These are phyloP conservation scores for Heliconius melpomene DNA, from an alignment of 1,140 invertebrate genomes.

Conservation along the genomic window DNA sequence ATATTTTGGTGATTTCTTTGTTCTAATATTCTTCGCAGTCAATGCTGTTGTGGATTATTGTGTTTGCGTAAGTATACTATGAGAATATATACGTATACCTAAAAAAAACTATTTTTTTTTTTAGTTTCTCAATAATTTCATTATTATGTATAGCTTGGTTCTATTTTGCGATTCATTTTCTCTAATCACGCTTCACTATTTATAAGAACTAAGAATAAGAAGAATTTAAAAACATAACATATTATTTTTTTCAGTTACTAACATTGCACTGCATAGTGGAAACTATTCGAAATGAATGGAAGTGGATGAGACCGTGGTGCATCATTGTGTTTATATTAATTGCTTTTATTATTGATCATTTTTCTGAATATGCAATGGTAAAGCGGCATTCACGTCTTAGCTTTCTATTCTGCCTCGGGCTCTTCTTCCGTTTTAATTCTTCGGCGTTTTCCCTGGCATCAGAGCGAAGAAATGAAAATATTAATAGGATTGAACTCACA, in stretches of 20 bases:
- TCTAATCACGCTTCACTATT: neutral
- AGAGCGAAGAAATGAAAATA: too few species aligned
- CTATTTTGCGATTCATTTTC: neutral
- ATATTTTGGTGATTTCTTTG: conserved; percentile 31
- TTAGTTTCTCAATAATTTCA: too few species aligned
- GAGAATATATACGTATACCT: too few species aligned
- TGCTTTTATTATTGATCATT: neutral
- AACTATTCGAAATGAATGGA: conserved; percentile 42
- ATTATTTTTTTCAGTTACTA: conserved; percentile 39
- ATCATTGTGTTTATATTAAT: neutral
- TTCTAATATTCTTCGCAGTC: conserved; percentile 35
- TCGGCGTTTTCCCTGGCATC: too few species aligned
- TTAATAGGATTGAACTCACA: too few species aligned
- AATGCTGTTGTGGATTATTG: conserved; percentile 36
- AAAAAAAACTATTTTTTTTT: too few species aligned
- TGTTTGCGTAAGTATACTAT: conserved; percentile 33
- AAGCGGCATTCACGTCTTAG: neutral
- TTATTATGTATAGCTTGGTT: too few species aligned
- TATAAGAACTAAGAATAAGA: neutral
- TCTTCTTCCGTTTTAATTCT: too few species aligned
- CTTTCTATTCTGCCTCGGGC: neutral
- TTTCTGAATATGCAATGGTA: neutral
- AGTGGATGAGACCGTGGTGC: conserved; percentile 26
- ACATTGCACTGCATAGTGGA: conserved; percentile 42
- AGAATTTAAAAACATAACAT: neutral